phyloP scores from a whole-genome alignment of 2,888 invertebrate genomes.

The Nomada lathburiana region DNA sequence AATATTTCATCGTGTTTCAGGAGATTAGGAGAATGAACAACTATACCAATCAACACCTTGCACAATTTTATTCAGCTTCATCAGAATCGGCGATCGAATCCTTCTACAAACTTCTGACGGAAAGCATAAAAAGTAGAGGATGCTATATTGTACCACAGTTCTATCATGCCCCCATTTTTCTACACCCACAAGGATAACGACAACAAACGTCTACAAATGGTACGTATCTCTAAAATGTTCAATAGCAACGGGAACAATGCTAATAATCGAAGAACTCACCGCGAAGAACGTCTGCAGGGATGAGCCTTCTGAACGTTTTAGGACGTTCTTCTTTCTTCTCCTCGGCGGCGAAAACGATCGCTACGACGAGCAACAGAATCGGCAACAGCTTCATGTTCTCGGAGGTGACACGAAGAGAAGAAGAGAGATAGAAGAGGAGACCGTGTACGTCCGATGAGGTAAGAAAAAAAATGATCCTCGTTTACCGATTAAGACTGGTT shows the following conservation, averaged over 20 bases:
- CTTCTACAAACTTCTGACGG: background rate
- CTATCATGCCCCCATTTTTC: background rate
- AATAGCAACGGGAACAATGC: too few relatives aligned
- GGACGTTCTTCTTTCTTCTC: slow-evolving; percentile 86
- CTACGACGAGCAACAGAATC: slow-evolving; percentile 86
- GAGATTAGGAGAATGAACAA: background rate
- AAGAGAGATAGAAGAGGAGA: slow-evolving; percentile 25
- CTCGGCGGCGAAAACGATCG: slow-evolving; percentile 85
- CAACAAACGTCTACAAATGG: background rate
- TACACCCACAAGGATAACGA: background rate
- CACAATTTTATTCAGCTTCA: background rate
- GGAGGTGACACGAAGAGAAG: background rate
- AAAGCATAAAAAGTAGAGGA: background rate
- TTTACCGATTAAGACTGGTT: slow-evolving; percentile 82
- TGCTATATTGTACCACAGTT: background rate
- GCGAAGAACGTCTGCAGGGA: slow-evolving; percentile 95
- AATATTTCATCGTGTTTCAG: background rate
- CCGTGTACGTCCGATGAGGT: slow-evolving; percentile 25
- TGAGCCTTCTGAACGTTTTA: slow-evolving; percentile 92
- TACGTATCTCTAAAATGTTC: background rate
- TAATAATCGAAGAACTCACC: slow-evolving; percentile 86
- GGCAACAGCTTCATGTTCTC: slow-evolving; percentile 84
- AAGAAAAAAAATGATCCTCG: slow-evolving; percentile 66
- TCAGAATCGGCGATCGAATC: background rate
- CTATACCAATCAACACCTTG: background rate